Evolutionary conservation across 2,113 vertebrate species (phyloP), one percentile per base, ranked within the genome.

Genomic region (Globicephala melas): DNA sequence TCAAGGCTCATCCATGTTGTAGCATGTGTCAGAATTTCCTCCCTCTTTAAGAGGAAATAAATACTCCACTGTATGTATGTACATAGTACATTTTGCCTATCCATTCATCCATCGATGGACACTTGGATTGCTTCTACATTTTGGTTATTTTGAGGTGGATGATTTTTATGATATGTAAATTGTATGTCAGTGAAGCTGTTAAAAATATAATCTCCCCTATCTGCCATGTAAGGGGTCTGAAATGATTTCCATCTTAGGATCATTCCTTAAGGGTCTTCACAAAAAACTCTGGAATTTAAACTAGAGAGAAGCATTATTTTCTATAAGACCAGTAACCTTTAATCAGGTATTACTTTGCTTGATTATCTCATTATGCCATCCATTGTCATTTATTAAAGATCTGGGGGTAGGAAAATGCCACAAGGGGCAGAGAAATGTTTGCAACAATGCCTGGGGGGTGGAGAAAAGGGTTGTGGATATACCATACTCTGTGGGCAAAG

Each of bases 401-500:
- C 68, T 9, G 38, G 6, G 11, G 47, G 8, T 58, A 50, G 5
- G 28, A 38, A 74, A 80, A 85, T 62, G 83, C 10, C 79, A 71
- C 50, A 68, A 71, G 89, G 92, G 20, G 11, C 74, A 90, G 44
- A 88, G 76, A 89, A 73, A 76, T 9, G 36, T 55, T 12, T 80
- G 41, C 7, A 38, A 17, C 17, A 25, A 23, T 60, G 55, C 28
- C 38, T 38, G 67, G 23, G n/a, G 36, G 70, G 20, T 33, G 65
- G 14, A 23, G 17, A 36, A 10, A 1, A n/a, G n/a, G 15, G 25
- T 6, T 9, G 44, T 15, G 62, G 36, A 44, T 4, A 53, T 36
- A 26, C 1, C 36, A 3, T 3, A 5, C 1, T n/a, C 9, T 8
- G 11, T 0, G 0, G 1, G 5, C 50, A 31, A 31, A 47, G 8